Conservation (phyloP, 2,888 invertebrate species). For the Hypomecis punctinalis region DNA sequence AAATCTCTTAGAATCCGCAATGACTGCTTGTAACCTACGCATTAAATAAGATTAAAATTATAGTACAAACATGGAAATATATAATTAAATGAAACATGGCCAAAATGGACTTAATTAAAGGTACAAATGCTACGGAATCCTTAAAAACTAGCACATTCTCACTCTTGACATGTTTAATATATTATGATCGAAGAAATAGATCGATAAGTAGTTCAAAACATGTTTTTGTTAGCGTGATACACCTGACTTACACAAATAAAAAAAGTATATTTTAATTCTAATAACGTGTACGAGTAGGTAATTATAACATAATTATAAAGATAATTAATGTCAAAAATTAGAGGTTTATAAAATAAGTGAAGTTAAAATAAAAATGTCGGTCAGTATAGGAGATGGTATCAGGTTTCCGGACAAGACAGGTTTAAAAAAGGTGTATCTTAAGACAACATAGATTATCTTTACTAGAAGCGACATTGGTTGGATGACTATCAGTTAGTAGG, state of each 20-base stretch:
- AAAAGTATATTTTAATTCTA: conserved; percentile 24
- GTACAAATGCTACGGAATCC: too few species aligned
- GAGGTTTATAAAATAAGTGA: conserved; percentile 31
- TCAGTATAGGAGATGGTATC: conserved; percentile 74
- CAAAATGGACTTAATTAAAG: too few species aligned
- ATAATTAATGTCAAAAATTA: conserved; percentile 34
- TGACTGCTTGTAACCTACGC: too few species aligned
- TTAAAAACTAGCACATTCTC: too few species aligned
- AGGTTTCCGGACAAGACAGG: conserved; percentile 74
- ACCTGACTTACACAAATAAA: not conserved
- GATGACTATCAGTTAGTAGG: conserved; percentile 33
- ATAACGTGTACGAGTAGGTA: conserved; percentile 59
- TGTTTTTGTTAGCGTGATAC: too few species aligned
- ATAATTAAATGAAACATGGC: too few species aligned
- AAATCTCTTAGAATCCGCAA: too few species aligned
- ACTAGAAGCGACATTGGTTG: conserved; percentile 47
- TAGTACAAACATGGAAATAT: too few species aligned
- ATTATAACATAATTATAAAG: conserved; percentile 53
- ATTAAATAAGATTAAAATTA: too few species aligned
- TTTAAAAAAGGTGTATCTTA: conserved; percentile 72
- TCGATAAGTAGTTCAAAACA: too few species aligned
- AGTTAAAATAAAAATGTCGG: conserved; percentile 61
- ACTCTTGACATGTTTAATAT: too few species aligned
- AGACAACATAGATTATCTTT: conserved; percentile 59
- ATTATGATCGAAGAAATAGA: too few species aligned